Evolutionary conservation across 2,113 vertebrate species (phyloP).

Genomic region (Ivindomyrus marchei): DNA sequence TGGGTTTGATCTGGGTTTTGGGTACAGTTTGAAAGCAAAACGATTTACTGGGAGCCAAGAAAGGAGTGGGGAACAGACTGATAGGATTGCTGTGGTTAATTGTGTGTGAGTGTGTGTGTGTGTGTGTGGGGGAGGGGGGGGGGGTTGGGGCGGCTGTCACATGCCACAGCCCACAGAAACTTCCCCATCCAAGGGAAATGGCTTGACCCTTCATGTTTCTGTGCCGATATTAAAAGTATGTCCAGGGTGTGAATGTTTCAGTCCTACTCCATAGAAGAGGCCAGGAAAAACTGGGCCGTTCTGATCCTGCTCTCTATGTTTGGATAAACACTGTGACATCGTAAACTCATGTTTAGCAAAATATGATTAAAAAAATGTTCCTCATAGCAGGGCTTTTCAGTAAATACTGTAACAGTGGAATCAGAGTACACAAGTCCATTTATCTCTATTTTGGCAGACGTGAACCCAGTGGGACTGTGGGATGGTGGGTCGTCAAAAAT

Average conservation of each 20-base stretch:
- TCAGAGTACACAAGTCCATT: neutral
- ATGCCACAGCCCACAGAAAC: neutral
- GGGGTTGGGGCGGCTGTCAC: neutral
- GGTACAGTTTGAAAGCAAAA: neutral
- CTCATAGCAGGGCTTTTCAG: neutral
- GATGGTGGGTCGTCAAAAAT: neutral
- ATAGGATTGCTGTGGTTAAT: slow-evolving; percentile 9
- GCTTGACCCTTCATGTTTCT: neutral
- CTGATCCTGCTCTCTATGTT: neutral
- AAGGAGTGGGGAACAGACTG: neutral
- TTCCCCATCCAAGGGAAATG: neutral
- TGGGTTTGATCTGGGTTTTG: neutral
- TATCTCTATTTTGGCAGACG: neutral
- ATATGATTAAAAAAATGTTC: neutral
- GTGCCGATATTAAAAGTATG: neutral
- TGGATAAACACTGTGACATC: neutral
- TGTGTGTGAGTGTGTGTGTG: neutral
- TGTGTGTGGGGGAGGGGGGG: neutral
- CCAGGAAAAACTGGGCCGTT: neutral
- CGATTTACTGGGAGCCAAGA: neutral
- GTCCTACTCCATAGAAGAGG: neutral
- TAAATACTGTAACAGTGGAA: neutral
- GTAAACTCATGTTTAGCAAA: neutral
- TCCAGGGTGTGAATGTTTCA: neutral
- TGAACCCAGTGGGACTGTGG: neutral